phyloP scores from a whole-genome alignment of 2,888 invertebrate genomes.

The Zaprionus bogoriensis region DNA sequence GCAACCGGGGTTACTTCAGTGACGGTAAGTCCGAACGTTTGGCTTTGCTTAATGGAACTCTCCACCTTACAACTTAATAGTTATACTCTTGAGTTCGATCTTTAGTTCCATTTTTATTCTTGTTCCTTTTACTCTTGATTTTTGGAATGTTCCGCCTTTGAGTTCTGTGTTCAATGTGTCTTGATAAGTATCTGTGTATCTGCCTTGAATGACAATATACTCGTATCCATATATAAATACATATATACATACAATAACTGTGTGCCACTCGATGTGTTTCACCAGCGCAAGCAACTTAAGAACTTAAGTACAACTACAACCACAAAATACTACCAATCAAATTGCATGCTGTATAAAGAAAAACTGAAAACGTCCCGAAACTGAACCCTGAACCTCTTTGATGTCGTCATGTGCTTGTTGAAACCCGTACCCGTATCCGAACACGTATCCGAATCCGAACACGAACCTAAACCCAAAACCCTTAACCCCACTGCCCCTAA shows the following conservation, averaged over 20 bases:
- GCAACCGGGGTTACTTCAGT: conserved; percentile 85
- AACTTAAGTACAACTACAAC: conserved; percentile 61
- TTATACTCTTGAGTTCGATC: conserved; percentile 17
- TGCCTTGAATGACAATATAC: conserved; percentile 77
- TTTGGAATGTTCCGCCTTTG: conserved; percentile 66
- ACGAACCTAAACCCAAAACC: conserved; percentile 12
- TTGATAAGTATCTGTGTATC: conserved; percentile 82
- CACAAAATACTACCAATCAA: conserved; percentile 65
- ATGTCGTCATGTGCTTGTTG: conserved; percentile 58
- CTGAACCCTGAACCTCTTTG: conserved; percentile 49
- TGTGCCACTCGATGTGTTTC: conserved; percentile 68
- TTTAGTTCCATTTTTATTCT: conserved; percentile 14
- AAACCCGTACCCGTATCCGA: background rate
- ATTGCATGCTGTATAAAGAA: conserved; percentile 77
- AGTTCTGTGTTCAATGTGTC: conserved; percentile 62
- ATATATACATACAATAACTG: conserved; percentile 2
- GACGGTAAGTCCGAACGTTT: conserved; percentile 87
- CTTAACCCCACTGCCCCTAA: background rate
- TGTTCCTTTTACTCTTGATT: background rate
- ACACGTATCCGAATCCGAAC: conserved; percentile 14
- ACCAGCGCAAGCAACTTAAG: conserved; percentile 29
- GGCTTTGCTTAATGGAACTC: conserved; percentile 43
- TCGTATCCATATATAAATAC: no score
- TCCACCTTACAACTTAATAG: conserved; percentile 9
- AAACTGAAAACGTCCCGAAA: conserved; percentile 19